Evolutionary conservation across 2,888 invertebrate species (phyloP), one percentile per base, ranked within the genome.

Genomic region (Pimpla rufipes): DNA sequence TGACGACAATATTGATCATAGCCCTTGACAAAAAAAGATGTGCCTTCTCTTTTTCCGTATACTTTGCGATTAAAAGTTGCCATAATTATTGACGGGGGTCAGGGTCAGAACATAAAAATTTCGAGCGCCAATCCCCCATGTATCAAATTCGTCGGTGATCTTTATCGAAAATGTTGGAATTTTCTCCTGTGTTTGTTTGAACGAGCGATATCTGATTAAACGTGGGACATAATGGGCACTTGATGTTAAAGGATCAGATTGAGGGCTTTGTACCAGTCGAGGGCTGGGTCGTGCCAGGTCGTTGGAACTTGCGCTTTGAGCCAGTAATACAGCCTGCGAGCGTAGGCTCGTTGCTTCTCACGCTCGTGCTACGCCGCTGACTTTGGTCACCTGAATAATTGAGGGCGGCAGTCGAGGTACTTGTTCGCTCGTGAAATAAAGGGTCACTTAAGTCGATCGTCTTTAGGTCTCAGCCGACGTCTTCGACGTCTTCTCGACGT

Each of bases 361-460:
- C 75, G 81, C 77, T 81, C 70, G 73, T 64, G 37, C 79, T 78
- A 57, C 64, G 57, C 76, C 77, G 50, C 73, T 84, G 85, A 87
- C 86, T 87, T 87, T 87, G 85, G 79, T 85, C 86, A 84, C 81
- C 81, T 87, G 85, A 86, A 87, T 87, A 86, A 87, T 87, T 85
- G 85, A 87, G 66, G n/a, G 52, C 21, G n/a, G 47, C 55, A 68
- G 37, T 62, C 16, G 75, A 71, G 81, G 84, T 79, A 62, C 62
- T 86, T 86, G 73, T 83, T 74, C 47, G 70, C 13, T 76, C 77
- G 55, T 68, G 70, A 64, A 84, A 80, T 82, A 71, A 73, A 79
- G 73, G 62, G 82, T 81, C 87, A 87, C 87, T 90, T 90, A 89
- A 90, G 89, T 88, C 87, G 90, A 89, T 90, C 90, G 90, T 89